phyloP scores from a whole-genome alignment of 53 echinoderm and acorn worm species.

The Crossaster papposus region DNA sequence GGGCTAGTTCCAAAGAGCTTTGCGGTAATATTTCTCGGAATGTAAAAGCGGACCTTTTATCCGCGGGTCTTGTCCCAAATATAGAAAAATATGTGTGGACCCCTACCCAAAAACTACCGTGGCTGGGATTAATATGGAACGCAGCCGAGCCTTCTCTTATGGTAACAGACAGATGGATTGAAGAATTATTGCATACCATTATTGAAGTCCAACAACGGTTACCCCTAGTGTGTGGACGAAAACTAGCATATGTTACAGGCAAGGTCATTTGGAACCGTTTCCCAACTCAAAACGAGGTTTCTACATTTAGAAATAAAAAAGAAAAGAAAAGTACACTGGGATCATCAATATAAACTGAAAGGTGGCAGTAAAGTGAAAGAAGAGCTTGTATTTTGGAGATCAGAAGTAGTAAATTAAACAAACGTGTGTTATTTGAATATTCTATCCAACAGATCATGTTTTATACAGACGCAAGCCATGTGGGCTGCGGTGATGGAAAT shows the following conservation, averaged over 20 bases:
- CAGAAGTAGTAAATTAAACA: slow-evolving; percentile 8
- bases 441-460: background rate
- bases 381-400: slow-evolving; percentile 7
- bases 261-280: slow-evolving; percentile 12
- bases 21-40: too few species aligned
- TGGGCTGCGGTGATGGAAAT: background rate
- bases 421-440: background rate
- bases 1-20: too few species aligned
- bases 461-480: slow-evolving; percentile 27
- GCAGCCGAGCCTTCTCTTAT: background rate
- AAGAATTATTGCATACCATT: background rate
- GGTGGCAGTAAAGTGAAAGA: slow-evolving; percentile 13
- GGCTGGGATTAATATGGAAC: slow-evolving; percentile 25
- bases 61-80: slow-evolving; percentile 17
- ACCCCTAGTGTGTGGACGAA: background rate
- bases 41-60: slow-evolving; percentile 23
- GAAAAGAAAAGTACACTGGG: background rate
- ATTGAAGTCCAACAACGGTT: background rate
- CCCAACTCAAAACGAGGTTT: slow-evolving; percentile 21
- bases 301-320: slow-evolving; percentile 8
- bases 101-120: slow-evolving; percentile 3
- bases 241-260: slow-evolving; percentile 16
- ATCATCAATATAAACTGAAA: background rate
- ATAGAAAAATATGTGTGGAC: slow-evolving; percentile 9
- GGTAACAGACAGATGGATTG: slow-evolving; percentile 5